Percentiles rank a stretch among this genome's conserved stretches.
Evolutionary conservation across 2,797 vertebrate species (phyloP).

Genomic region (Tinamus major): DNA sequence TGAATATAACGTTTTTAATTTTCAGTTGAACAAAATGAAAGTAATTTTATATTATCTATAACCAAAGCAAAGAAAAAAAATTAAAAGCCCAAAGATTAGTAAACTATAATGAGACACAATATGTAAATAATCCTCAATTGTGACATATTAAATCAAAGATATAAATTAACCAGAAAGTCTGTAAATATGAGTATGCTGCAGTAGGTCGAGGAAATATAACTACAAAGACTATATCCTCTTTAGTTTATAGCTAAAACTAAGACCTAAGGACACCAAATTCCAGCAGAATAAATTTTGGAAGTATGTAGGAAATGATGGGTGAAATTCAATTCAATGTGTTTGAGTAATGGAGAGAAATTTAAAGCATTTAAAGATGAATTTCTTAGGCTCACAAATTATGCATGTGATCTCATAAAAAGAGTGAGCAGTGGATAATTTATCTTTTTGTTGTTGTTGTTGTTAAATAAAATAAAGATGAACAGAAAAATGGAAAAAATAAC

Average conservation of each 20-base stretch:
- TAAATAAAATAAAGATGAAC: not conserved
- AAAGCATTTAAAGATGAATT: constrained; percentile 52
- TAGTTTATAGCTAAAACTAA: constrained; percentile 1
- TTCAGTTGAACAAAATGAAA: not conserved
- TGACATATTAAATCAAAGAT: not conserved
- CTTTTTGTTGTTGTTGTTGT: not conserved
- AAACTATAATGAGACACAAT: not conserved
- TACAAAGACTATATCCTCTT: not conserved
- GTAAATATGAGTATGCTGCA: not conserved
- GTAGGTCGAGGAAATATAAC: not conserved
- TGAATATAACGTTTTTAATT: not conserved
- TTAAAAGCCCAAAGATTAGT: not conserved
- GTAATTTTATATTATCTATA: not conserved
- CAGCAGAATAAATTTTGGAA: constrained; percentile 53
- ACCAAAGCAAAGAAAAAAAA: not conserved
- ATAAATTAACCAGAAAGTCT: not conserved
- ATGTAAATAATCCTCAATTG: not conserved
- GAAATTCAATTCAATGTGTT: constrained; percentile 62
- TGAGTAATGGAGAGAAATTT: constrained; percentile 58
- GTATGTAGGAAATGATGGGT: constrained; percentile 48
- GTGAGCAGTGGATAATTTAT: not conserved
- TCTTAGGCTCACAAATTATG: constrained; percentile 23
- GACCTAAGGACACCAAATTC: constrained; percentile 20
- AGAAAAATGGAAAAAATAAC: not conserved
- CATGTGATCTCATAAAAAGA: not conserved